Percentiles rank a stretch among this genome's conserved stretches.
Conservation (phyloP, 35 echinoderm and acorn worm species). For the Chiridota heheva region DNA sequence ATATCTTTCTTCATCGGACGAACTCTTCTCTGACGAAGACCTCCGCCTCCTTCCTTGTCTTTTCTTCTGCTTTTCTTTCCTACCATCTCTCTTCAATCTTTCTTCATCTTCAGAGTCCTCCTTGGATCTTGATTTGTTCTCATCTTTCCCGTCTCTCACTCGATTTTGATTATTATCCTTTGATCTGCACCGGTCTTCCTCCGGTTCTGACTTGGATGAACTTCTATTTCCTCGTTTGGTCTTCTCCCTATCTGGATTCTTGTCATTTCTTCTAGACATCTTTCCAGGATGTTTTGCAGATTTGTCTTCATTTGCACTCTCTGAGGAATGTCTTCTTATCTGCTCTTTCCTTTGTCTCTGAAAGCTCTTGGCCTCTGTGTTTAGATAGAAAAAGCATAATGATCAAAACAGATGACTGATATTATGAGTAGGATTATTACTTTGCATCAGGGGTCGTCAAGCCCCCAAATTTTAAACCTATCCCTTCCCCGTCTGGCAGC, state of each 20-base stretch:
- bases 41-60: conserved; percentile 5
- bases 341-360: too few species aligned
- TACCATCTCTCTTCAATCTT: conserved; percentile 5
- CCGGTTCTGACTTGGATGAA: too few species aligned
- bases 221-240: neutral
- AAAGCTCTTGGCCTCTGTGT: too few species aligned
- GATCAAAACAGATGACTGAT: too few species aligned
- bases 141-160: neutral
- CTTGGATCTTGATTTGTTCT: neutral
- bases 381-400: too few species aligned
- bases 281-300: neutral
- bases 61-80: conserved; percentile 15
- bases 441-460: too few species aligned
- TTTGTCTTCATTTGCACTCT: neutral
- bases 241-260: neutral
- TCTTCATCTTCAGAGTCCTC: conserved; percentile 17
- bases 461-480: too few species aligned
- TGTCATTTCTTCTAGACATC: neutral
- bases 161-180: neutral
- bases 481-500: too few species aligned
- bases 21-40: neutral
- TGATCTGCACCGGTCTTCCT: too few species aligned
- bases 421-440: too few species aligned
- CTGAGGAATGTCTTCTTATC: neutral
- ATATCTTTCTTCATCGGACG: neutral